phyloP scores from a whole-genome alignment of 2,888 invertebrate genomes.

The Cephalotes varians region DNA sequence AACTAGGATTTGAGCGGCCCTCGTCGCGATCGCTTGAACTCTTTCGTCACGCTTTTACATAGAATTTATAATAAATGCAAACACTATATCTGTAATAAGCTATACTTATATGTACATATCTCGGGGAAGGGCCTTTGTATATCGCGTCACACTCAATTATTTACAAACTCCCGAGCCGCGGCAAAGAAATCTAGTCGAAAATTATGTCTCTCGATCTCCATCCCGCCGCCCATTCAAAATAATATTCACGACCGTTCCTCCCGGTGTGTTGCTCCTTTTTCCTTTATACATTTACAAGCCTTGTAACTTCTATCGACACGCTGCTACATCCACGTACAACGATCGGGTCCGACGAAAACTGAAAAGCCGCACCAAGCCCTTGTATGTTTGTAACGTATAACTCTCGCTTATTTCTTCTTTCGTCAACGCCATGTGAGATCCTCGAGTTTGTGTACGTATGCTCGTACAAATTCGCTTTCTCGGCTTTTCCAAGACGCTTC shows the following conservation, averaged over 20 bases:
- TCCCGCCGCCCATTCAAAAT: slow-evolving; percentile 5
- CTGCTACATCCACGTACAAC: slow-evolving; percentile 19
- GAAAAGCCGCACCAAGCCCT: slow-evolving; percentile 65
- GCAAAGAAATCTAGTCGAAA: slow-evolving; percentile 40
- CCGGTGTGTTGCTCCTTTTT: neutral
- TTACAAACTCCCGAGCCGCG: slow-evolving; percentile 51
- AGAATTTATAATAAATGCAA: slow-evolving; percentile 82
- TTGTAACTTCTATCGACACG: slow-evolving; percentile 27
- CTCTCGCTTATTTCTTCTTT: neutral
- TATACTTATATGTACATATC: slow-evolving; percentile 61
- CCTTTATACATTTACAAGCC: slow-evolving; percentile 43
- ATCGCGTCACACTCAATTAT: slow-evolving; percentile 56
- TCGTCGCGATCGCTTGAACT: slow-evolving; percentile 57
- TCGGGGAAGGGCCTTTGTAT: slow-evolving; percentile 37
- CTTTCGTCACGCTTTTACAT: slow-evolving; percentile 71
- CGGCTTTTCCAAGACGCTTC: neutral
- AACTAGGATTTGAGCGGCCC: slow-evolving; percentile 31
- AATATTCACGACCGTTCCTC: slow-evolving; percentile 20
- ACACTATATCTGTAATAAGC: slow-evolving; percentile 76
- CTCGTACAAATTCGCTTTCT: neutral
- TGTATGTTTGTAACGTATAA: neutral
- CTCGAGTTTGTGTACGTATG: neutral
- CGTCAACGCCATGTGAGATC: slow-evolving; percentile 37
- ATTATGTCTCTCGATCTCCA: slow-evolving; percentile 22
- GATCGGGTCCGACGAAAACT: slow-evolving; percentile 66